Base-by-base conservation (phyloP, 2,113 vertebrate species). In the cat (Felis catus) region DNA sequence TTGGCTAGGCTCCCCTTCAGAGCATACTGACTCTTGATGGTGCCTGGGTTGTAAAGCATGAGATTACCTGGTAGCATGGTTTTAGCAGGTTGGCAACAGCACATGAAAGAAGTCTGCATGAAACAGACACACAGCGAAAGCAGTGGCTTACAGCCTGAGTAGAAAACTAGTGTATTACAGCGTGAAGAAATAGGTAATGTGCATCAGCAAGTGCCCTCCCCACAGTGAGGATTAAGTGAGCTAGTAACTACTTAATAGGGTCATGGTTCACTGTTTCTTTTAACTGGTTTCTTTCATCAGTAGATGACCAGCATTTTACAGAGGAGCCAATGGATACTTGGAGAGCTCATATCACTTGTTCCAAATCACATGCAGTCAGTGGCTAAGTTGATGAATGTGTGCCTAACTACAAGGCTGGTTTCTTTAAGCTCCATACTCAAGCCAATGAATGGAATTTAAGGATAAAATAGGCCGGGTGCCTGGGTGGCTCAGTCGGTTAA, bases 391-490 rank as follows among this genome's bases (percentile, higher is more conserved):
- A 79, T 61, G 41, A 16, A 51, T 39, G 10, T 61, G 2, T 65
- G 13, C 7, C 2, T 82, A 19, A 58, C 2, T 76, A 36, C 15
- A 78, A 91, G 11, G 7, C 6, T 82, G 10, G 9, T 0, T 39
- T 48, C 79, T 83, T 41, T 53, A 63, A 84, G 21, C 18, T 48
- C 7, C 13, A 53, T 33, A 10, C 1, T 45, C 12, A 85, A 45
- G 27, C 55, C 58, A 96, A 23, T 19, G 13, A n/a, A 36, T 65
- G 25, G 18, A 74, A 86, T 84, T 83, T 91, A n/a, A 48, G 31
- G 16, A 74, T 23, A 14, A 15, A n/a, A 55, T 7, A 27, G 7
- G 29, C 0, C 0, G 55, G 55, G 16, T 16, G 1, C 16, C 55
- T 19, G 55, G 55, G 55, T 55, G 18, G 55, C 55, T 45, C 41